A percentile compares a stretch with the other conserved stretches of the same genome.
phyloP scores from a whole-genome alignment of 2,888 invertebrate species.

The Limenitis arthemis region DNA sequence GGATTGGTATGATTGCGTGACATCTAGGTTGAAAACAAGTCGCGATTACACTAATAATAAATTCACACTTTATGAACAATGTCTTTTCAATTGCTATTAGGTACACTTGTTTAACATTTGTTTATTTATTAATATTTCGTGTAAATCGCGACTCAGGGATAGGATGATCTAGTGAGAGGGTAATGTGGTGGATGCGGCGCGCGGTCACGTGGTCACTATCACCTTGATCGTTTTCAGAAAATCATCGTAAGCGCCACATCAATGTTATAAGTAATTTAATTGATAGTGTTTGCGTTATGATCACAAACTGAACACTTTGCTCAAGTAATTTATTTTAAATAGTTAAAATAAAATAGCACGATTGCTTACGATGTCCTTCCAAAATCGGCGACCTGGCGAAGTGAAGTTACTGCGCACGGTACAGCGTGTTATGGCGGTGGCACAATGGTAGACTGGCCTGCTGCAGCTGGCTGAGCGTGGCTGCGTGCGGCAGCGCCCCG shows the following conservation, averaged over 20 bases:
- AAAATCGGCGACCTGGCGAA: not conserved
- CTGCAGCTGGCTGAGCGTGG: constrained; percentile 20
- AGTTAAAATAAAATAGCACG: no score
- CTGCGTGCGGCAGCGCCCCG: constrained; percentile 26
- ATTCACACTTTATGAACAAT: no score
- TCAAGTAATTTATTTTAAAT: no score
- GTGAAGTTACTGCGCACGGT: constrained; percentile 31
- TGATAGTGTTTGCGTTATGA: no score
- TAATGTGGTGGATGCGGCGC: not conserved
- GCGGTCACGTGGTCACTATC: not conserved
- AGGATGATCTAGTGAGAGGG: not conserved
- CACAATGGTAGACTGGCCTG: constrained; percentile 35
- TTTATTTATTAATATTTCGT: not conserved
- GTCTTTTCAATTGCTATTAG: no score
- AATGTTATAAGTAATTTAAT: not conserved
- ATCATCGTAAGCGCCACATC: no score
- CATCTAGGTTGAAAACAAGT: not conserved
- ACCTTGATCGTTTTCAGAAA: not conserved
- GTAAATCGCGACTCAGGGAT: not conserved
- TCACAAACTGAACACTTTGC: no score
- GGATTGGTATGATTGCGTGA: not conserved
- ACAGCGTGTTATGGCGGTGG: constrained; percentile 37
- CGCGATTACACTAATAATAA: not conserved
- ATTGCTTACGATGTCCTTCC: no score
- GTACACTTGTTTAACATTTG: no score